Evolutionary conservation across 2,888 invertebrate genomes (phyloP).

Genomic region (Meandrusa payeni): DNA sequence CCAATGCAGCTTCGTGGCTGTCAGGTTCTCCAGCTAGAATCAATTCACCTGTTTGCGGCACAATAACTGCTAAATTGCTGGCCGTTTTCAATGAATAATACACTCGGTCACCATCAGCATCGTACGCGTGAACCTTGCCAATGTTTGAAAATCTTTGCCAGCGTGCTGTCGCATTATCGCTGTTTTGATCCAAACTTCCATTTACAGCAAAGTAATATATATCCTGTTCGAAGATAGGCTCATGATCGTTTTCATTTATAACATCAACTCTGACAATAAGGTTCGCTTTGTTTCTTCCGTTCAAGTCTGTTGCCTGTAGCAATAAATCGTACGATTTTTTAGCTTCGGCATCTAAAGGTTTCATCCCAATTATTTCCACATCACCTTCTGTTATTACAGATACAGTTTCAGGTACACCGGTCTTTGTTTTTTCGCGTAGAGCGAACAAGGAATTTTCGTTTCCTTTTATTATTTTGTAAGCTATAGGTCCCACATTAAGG

Average conservation of each 20-base stretch:
- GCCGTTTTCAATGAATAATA: slow-evolving; percentile 91
- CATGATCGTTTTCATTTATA: slow-evolving; percentile 95
- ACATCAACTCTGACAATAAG: slow-evolving; percentile 89
- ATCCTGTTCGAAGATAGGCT: slow-evolving; percentile 89
- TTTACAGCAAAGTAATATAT: slow-evolving; percentile 89
- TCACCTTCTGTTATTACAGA: slow-evolving; percentile 82
- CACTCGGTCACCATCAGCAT: slow-evolving; percentile 95
- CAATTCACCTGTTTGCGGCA: slow-evolving; percentile 95
- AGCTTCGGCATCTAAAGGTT: slow-evolving; percentile 89
- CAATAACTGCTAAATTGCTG: slow-evolving; percentile 91
- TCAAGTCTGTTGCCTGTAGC: slow-evolving; percentile 89
- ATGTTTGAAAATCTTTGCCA: slow-evolving; percentile 91
- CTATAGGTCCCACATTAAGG: slow-evolving; percentile 84
- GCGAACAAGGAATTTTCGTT: slow-evolving; percentile 88
- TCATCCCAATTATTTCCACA: slow-evolving; percentile 87
- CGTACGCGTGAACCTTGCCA: slow-evolving; percentile 92
- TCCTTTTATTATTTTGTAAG: slow-evolving; percentile 90
- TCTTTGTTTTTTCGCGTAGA: slow-evolving; percentile 81
- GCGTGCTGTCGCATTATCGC: slow-evolving; percentile 81
- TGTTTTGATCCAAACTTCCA: slow-evolving; percentile 80
- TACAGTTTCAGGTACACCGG: slow-evolving; percentile 67
- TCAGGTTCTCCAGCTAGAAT: slow-evolving; percentile 90
- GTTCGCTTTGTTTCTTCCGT: slow-evolving; percentile 89
- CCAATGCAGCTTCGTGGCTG: slow-evolving; percentile 84
- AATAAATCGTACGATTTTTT: slow-evolving; percentile 86